Evolutionary conservation across 2,797 vertebrate species (phyloP), one percentile per base, ranked within the genome.

Genomic region (Hapalemur alaotrensis): DNA sequence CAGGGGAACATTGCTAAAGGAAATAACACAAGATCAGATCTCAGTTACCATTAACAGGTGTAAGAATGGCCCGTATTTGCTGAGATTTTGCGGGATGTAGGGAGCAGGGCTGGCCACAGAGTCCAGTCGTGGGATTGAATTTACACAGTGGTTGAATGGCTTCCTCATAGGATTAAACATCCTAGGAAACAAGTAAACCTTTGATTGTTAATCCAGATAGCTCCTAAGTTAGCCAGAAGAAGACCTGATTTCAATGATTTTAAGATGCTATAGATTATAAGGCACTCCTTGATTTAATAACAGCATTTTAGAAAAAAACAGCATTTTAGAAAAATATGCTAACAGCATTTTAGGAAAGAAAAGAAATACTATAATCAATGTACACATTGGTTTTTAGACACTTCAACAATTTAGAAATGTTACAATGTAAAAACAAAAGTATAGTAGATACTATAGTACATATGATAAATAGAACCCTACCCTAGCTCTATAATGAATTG

Each of bases 271-370:
- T 8, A 48, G 52, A 35, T 32, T 57, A 79, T 75, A 59, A 91
- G 57, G 41, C 35, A 70, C 8, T 91, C 38, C 48, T 75, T 87
- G 46, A 80, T 72, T 81, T 88, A 75, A 85, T 7, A 86, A 76
- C 28, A 84, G 41, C 23, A 76, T 88, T 94, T 96, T 94, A 73
- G 89, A 92, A 92, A 83, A 54, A 22, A 9, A 3, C n/a, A n/a
- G n/a, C n/a, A n/a, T n/a, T n/a, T n/a, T n/a, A n/a, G n/a, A n/a
- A n/a, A n/a, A n/a, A n/a, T n/a, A n/a, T n/a, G n/a, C n/a, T n/a
- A n/a, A n/a, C n/a, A n/a, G n/a, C n/a, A n/a, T n/a, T n/a, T n/a
- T n/a, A n/a, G n/a, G 3, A 54, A 57, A 57, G 54, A 57, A 54
- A 91, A 63, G 50, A 32, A 57, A 69, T 46, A n/a, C 18, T 82